These are phyloP conservation scores for Novumbra hubbsi DNA, from an alignment of 2,797 vertebrate species.

Conservation along the genomic window DNA sequence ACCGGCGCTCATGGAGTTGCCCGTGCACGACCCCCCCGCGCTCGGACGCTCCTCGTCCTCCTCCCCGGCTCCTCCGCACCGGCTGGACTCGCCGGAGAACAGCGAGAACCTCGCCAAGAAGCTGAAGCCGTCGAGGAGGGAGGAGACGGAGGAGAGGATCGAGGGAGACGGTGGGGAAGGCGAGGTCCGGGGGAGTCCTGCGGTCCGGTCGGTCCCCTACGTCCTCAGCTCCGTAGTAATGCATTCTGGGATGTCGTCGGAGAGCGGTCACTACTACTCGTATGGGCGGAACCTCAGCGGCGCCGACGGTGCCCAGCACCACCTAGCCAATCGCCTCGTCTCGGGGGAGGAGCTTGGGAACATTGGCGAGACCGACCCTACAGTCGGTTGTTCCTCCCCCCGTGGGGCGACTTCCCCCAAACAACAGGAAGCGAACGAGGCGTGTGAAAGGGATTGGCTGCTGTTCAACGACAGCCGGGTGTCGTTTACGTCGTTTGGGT, in stretches of 20 bases:
- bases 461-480: constrained; percentile 98
- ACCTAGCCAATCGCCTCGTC: constrained; percentile 55
- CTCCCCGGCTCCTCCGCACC: constrained; percentile 70
- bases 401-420: constrained; percentile 44
- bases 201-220: constrained; percentile 79
- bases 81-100: constrained; percentile 83
- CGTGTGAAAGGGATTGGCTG: constrained; percentile 83
- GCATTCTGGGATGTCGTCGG: constrained; percentile 95
- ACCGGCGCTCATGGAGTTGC: constrained; percentile 85
- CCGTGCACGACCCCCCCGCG: constrained; percentile 57
- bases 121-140: constrained; percentile 87
- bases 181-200: constrained; percentile 31
- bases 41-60: constrained; percentile 45
- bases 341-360: constrained; percentile 66
- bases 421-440: constrained; percentile 70
- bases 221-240: constrained; percentile 92
- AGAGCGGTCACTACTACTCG: constrained; percentile 98
- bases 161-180: constrained; percentile 28
- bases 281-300: constrained; percentile 86
- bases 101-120: constrained; percentile 96
- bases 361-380: constrained; percentile 34
- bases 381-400: constrained; percentile 55
- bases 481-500: constrained; percentile 95
- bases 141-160: constrained; percentile 66
- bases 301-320: constrained; percentile 65